Evolutionary conservation across 2,888 invertebrate species (phyloP), one percentile per base, ranked within the genome.

Genomic region (Drosophila anceps): DNA sequence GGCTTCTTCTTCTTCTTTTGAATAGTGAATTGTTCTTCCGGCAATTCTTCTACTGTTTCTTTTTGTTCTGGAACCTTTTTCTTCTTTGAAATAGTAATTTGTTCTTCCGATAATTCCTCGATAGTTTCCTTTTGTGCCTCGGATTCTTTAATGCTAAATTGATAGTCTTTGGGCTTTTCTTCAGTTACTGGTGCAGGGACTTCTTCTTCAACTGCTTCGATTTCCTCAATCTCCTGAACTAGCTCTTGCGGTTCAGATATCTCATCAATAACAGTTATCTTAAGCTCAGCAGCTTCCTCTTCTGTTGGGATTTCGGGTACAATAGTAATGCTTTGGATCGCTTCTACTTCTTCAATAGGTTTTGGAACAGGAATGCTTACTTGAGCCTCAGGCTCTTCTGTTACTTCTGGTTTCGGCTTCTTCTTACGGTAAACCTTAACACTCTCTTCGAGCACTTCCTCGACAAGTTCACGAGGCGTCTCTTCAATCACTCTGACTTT

Each of bases 401-500:
- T 74, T 27, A 79, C 71, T 57, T 81, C 60, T 50, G 84, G 85
- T 37, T 88, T 87, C 29, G 90, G 86, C 65, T 91, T 91, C 79
- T 91, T 92, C 44, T 91, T 92, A 8, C 86, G 89, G 31, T 67
- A 68, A 27, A 86, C 82, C 48, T 71, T 88, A 18, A 88, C 78
- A 48, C 84, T 82, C 60, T 88, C 81, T 57, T 84, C 77, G 48
- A 81, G 57, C 41, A 86, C 73, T 67, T 91, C 88, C 10, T 89
- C 84, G 0, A 85, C 73, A 15, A 86, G 33, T 76, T 86, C 87
- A 7, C 76, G 79, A 2, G 89, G 86, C 8, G 72, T 84, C 79
- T 91, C 91, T 41, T 91, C 91, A 46, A 91, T 82, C 4, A 92
- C 90, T 39, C 79, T 84, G 7, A 91, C 89, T 39, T 91, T 86